Percentiles rank a stretch among this genome's conserved stretches.
These are phyloP conservation scores for Hemiscyllium ocellatum DNA, from an alignment of 2,113 vertebrate species.

Conservation along the genomic window DNA sequence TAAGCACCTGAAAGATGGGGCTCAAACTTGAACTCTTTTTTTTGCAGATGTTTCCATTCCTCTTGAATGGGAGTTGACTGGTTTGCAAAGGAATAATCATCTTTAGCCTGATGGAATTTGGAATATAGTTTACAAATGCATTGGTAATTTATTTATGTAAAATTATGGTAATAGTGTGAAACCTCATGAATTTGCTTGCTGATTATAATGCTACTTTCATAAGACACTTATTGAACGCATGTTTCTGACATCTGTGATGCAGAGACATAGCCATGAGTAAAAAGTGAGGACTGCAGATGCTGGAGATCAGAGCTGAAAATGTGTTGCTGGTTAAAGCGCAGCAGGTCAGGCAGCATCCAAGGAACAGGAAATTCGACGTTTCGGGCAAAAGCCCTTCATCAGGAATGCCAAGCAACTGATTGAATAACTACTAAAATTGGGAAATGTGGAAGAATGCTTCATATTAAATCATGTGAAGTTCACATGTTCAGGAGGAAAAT, in stretches of 20 bases:
- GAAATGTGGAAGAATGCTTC: neutral
- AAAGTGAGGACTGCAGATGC: too few species aligned
- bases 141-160: conserved; percentile 30
- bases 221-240: neutral
- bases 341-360: too few species aligned
- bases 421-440: neutral
- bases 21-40: neutral
- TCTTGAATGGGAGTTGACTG: neutral
- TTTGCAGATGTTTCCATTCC: neutral
- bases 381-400: too few species aligned
- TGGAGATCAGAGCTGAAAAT: too few species aligned
- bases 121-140: neutral
- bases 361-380: too few species aligned
- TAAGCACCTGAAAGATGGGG: neutral
- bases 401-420: neutral
- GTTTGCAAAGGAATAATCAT: neutral
- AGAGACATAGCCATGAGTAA: neutral
- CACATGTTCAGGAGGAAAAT: neutral
- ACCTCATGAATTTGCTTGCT: neutral
- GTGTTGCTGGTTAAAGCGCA: too few species aligned
- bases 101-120: neutral
- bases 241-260: neutral
- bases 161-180: neutral
- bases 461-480: neutral
- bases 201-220: neutral